Evolutionary conservation across 2,113 vertebrate genomes (phyloP).

Genomic region (Nymphicus hollandicus): DNA sequence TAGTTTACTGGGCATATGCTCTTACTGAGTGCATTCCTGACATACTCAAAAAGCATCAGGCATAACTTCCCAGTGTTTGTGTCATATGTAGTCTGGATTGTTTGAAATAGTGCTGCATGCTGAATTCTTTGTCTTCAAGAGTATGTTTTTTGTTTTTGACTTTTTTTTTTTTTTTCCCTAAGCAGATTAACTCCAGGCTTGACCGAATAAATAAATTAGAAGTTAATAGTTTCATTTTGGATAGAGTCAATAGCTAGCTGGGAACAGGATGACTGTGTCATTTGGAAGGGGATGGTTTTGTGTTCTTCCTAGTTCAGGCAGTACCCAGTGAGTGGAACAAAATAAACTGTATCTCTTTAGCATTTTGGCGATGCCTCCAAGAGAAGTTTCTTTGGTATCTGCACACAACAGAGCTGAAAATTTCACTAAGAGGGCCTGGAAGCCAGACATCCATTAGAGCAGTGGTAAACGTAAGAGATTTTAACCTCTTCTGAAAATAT

Average conservation of each 20-base stretch:
- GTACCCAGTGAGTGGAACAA: not conserved
- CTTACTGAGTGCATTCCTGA: not conserved
- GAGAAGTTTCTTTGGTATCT: not conserved
- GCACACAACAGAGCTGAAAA: not conserved
- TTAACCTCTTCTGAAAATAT: not conserved
- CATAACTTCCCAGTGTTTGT: not conserved
- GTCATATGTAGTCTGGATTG: not conserved
- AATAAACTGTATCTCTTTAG: not conserved
- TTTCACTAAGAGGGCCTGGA: not conserved
- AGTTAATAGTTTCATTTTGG: not conserved
- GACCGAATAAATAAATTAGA: not conserved
- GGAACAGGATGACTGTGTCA: not conserved
- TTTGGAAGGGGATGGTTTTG: not conserved
- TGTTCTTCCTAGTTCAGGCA: not conserved
- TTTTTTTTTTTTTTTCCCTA: not conserved
- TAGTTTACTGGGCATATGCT: not conserved
- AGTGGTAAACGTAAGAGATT: not conserved
- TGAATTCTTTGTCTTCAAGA: not conserved
- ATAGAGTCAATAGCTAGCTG: not conserved
- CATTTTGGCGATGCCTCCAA: not conserved
- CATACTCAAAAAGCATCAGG: not conserved
- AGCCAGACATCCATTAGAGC: not conserved
- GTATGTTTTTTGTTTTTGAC: not conserved
- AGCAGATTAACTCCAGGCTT: not conserved
- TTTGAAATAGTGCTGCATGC: not conserved